Percentiles rank a stretch among this genome's conserved stretches.
Evolutionary conservation across 2,113 vertebrate genomes (phyloP).

Genomic region (Oryzias woworae): DNA sequence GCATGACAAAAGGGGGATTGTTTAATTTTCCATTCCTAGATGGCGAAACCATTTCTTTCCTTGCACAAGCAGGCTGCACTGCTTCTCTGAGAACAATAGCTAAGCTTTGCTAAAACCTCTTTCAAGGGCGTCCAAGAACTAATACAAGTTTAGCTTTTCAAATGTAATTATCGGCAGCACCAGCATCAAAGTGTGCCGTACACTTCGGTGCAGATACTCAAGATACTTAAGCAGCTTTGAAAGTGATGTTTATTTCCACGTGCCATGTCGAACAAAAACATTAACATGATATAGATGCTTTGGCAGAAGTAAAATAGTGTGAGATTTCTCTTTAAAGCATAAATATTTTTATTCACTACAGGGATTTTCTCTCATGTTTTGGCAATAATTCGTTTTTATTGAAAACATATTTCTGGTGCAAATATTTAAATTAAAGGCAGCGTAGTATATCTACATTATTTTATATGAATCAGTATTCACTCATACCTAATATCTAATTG

Average conservation of each 20-base stretch:
- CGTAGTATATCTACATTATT: too few species aligned
- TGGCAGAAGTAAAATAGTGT: conserved; percentile 59
- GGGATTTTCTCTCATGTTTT: conserved; percentile 45
- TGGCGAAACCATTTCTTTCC: conserved; percentile 43
- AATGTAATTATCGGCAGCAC: conserved; percentile 44
- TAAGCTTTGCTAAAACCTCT: conserved; percentile 43
- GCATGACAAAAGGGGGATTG: conserved; percentile 57
- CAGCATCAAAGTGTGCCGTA: conserved; percentile 47
- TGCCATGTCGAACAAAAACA: conserved; percentile 39
- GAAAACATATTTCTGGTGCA: conserved; percentile 8
- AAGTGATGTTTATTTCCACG: conserved; percentile 30
- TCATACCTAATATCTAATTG: too few species aligned
- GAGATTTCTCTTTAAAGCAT: conserved; percentile 59
- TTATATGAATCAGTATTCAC: too few species aligned
- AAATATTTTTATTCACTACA: conserved; percentile 40
- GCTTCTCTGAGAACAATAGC: conserved; percentile 55
- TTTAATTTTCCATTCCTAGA: conserved; percentile 56
- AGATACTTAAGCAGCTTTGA: conserved; percentile 38
- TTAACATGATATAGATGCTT: conserved; percentile 53
- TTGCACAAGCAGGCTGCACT: conserved; percentile 39
- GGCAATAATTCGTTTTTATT: conserved; percentile 51
- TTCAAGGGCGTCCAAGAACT: conserved; percentile 53
- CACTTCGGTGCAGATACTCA: conserved; percentile 27
- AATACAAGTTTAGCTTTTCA: conserved; percentile 44
- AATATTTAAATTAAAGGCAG: too few species aligned